These are phyloP conservation scores for Picathartes gymnocephalus DNA, from an alignment of 2,113 vertebrate species.

Conservation along the genomic window DNA sequence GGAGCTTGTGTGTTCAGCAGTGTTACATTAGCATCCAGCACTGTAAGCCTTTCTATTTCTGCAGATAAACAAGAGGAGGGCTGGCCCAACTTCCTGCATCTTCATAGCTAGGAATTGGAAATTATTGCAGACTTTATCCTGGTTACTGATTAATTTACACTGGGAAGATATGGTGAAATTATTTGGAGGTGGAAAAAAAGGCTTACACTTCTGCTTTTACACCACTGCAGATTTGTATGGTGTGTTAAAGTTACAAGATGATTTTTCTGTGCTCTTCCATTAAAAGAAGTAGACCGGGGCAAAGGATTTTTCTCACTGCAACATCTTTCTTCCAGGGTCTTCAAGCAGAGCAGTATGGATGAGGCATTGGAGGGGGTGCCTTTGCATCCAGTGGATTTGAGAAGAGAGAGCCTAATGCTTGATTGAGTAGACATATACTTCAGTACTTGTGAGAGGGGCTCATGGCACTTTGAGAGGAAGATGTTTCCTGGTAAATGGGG, in stretches of 20 bases:
- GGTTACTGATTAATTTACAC: not conserved
- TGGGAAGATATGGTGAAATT: not conserved
- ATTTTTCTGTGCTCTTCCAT: not conserved
- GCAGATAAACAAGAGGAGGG: not conserved
- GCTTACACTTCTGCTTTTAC: not conserved
- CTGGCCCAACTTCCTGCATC: not conserved
- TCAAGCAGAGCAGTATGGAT: not conserved
- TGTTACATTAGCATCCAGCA: not conserved
- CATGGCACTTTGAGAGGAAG: not conserved
- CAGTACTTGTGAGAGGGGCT: not conserved
- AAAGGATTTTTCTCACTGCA: not conserved
- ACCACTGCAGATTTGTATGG: not conserved
- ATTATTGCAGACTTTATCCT: not conserved
- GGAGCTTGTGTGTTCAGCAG: not conserved
- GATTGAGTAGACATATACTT: not conserved
- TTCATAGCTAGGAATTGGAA: not conserved
- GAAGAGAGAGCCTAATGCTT: not conserved
- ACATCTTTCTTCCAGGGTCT: not conserved
- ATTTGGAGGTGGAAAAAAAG: not conserved
- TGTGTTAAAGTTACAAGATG: not conserved
- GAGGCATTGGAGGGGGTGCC: not conserved
- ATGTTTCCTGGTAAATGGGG: not conserved
- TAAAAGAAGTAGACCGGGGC: not conserved
- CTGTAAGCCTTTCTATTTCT: not conserved
- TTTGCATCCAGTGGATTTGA: not conserved